Base-by-base conservation (phyloP, 2,797 vertebrate genomes). In the Brachyalestes nurse region DNA sequence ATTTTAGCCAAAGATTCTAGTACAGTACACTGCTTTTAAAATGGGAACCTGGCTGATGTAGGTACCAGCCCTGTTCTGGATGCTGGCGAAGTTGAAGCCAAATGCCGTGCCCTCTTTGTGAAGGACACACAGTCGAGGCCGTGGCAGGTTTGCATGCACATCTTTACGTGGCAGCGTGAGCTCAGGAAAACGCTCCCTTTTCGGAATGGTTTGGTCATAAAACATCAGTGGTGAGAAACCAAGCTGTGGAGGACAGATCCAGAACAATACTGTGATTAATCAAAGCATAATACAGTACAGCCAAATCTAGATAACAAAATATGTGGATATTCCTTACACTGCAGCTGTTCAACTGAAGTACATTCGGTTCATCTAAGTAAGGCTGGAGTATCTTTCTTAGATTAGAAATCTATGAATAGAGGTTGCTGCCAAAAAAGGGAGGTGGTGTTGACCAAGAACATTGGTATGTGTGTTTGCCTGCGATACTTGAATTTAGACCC, bases 221-320 rank as follows among this genome's bases (percentile, higher is more conserved):
- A 95, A 95, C 73, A 93, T 75, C 81, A 95, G 81, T 0, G 94
- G 94, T 80, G 92, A 88, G 40, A 95, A 77, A 0, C 86, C 90
- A 16, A 95, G 64, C 94, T 95, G 88, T 23, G 78, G 61, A 47
- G 13, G 1, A 51, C 38, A 67, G 19, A 71, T 23, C 3, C 57
- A 86, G 28, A 62, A 57, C 1, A 78, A 21, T 73, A 34, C 7
- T 16, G 40, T 10, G 21, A 21, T 60, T 65, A 53, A 73, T 77
- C 34, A 0, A 23, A 60, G 77, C 47, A 47, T 0, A 75, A 60
- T 58, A 45, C n/a, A 45, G 25, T 47, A 12, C 66, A 69, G 76
- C 10, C 72, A 81, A 28, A 49, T 76, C 17, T 16, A 0, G 49
- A 65, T 51, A 5, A 62, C 7, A 16, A 19, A 45, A n/a, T 17